Conservation (phyloP, 2,888 invertebrate species). For the Tinea trinotella region DNA sequence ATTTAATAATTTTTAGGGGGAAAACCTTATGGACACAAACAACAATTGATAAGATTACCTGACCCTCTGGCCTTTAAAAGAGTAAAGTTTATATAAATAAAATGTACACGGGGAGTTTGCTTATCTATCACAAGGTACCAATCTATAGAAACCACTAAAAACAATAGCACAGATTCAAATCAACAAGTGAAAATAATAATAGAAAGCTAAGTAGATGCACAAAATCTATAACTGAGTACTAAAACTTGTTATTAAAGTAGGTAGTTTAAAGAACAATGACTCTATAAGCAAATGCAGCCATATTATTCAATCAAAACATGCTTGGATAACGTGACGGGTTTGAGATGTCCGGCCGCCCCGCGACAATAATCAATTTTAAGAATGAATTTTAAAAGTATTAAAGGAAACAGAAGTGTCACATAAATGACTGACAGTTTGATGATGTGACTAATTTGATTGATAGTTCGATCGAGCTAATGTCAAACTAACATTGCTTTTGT, state of each 20-base stretch:
- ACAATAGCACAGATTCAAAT: no score
- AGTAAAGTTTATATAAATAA: background rate
- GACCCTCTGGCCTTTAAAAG: background rate
- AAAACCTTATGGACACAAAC: background rate
- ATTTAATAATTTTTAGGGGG: no score
- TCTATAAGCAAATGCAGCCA: conserved; percentile 3
- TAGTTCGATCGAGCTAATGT: no score
- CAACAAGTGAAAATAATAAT: background rate
- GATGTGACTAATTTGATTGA: no score
- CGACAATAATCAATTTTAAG: background rate
- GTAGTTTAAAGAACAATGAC: conserved; percentile 8
- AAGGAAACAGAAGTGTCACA: background rate
- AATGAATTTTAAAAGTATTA: background rate
- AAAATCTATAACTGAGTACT: background rate
- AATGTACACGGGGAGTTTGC: background rate
- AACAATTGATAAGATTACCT: background rate
- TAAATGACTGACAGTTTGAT: no score
- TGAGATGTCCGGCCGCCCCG: no score
- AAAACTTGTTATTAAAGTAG: conserved; percentile 7
- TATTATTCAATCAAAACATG: conserved; percentile 22
- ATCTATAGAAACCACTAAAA: no score
- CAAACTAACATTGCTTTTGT: no score
- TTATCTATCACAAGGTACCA: no score
- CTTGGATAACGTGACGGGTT: conserved; percentile 13
- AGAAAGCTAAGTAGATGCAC: background rate